These are phyloP conservation scores for Cyanoliseus patagonus DNA, from an alignment of 2,113 vertebrate species.

Conservation along the genomic window DNA sequence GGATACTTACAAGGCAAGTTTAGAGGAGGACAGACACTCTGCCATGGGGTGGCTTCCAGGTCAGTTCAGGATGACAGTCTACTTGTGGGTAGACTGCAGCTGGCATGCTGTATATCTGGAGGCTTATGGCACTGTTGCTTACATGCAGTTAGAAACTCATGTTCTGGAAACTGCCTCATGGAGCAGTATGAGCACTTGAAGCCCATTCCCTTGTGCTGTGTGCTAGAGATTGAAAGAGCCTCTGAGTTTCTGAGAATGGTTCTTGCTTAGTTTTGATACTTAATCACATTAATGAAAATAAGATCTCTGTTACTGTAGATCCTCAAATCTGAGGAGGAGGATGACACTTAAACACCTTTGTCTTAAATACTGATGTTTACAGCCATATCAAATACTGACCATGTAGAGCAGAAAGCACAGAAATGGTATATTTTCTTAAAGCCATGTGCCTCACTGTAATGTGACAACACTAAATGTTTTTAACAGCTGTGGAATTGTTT, in stretches of 20 bases:
- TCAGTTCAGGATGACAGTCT: not conserved
- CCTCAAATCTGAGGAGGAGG: not conserved
- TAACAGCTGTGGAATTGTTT: not conserved
- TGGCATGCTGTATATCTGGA: accelerated
- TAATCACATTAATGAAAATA: not conserved
- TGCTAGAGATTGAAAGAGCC: not conserved
- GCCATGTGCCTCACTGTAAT: not conserved
- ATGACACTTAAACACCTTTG: not conserved
- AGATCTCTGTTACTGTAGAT: not conserved
- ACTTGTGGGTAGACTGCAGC: not conserved
- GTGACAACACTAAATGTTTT: not conserved
- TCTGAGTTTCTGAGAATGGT: not conserved
- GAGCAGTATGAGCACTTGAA: not conserved
- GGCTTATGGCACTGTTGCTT: not conserved
- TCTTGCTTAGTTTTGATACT: not conserved
- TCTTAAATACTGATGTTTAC: slow-evolving; percentile 44
- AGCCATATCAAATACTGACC: not conserved
- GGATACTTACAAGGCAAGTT: not conserved
- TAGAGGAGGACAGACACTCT: not conserved
- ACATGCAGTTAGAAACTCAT: accelerated
- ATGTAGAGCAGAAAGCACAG: not conserved
- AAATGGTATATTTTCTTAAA: not conserved
- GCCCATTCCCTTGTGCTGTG: not conserved
- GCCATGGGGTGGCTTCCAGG: not conserved
- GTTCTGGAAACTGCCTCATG: not conserved